Conservation (phyloP, 2,797 vertebrate species). For the Scomberomorus guttatus region DNA sequence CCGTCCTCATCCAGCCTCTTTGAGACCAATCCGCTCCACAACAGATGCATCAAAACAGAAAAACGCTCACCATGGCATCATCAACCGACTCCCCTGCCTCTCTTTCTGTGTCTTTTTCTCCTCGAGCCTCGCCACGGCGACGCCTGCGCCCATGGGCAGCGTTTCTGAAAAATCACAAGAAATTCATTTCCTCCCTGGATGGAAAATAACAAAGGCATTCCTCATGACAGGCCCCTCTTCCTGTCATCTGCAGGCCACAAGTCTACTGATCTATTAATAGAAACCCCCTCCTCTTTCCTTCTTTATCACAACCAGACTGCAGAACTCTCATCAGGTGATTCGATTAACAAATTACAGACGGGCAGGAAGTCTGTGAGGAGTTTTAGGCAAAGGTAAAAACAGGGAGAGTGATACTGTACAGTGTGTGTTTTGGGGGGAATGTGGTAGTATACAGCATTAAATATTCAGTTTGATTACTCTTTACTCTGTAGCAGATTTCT, state of each 20-base stretch:
- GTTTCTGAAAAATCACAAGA: slow-evolving; percentile 88
- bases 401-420: background rate
- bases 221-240: slow-evolving; percentile 88
- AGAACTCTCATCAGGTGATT: slow-evolving; percentile 92
- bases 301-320: slow-evolving; percentile 87
- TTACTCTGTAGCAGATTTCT: slow-evolving; percentile 76
- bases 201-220: slow-evolving; percentile 88
- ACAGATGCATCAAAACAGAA: slow-evolving; percentile 47
- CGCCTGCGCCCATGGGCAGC: slow-evolving; percentile 78
- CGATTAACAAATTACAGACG: slow-evolving; percentile 78
- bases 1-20: slow-evolving; percentile 88
- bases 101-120: slow-evolving; percentile 36
- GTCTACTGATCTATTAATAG: slow-evolving; percentile 91
- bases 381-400: slow-evolving; percentile 48
- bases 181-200: slow-evolving; percentile 91
- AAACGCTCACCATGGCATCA: slow-evolving; percentile 89
- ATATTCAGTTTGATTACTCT: slow-evolving; percentile 83
- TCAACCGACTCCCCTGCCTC: slow-evolving; percentile 69
- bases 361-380: slow-evolving; percentile 63
- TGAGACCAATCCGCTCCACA: slow-evolving; percentile 83
- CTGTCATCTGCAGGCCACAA: slow-evolving; percentile 97
- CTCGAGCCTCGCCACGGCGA: slow-evolving; percentile 83
- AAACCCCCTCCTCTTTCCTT: slow-evolving; percentile 74
- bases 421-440: slow-evolving; percentile 47
- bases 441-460: slow-evolving; percentile 68